Base-by-base conservation (phyloP, 2,113 vertebrate genomes). In the Cheilinus undulatus region DNA sequence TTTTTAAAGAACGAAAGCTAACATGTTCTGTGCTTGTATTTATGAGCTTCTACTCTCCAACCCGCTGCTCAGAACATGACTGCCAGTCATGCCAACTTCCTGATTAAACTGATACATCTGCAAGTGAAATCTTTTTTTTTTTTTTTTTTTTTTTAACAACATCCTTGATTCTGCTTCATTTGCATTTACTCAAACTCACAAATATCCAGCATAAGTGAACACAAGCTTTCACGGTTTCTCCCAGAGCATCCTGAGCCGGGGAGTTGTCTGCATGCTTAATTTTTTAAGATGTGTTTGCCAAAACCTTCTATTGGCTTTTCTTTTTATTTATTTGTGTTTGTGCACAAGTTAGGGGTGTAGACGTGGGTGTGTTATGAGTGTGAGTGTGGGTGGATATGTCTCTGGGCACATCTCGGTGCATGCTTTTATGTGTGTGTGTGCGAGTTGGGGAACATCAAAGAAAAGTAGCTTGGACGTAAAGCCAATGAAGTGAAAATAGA, bases 401-500 rank as follows among this genome's bases (percentile, higher is more conserved):
- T 85, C 36, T 40, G 62, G 82, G 69, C 43, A 42, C 65, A 59
- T 52, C 23, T 64, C 22, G 46, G 19, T 49, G 48, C 17, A 14
- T 40, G 64, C 3, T 8, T 69, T 63, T 27, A 23, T 69, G 43
- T 79, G 56, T 43, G 63, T 74, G 40, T 78, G 56, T 50, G 40
- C 19, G 9, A 56, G 70, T 83, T 61, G 56, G 23, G 17, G 27
- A 73, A 75, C 42, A 83, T 85, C 76, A 84, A 64, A 69, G 74
- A 69, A 63, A 81, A 86, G 26, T 24, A 69, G 52, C 42, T 80
- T 62, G 40, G 66, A 88, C 87, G 86, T 73, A 80, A 85, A 90
- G 20, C 57, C 82, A 86, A 84, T 86, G 62, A 60, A 79, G 50
- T 68, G 43, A 66, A 87, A 83, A 83, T 51, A 13, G 30, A 62